Base-by-base conservation (phyloP, 1,140 invertebrate species). In the Muscidifurax raptorellus region DNA sequence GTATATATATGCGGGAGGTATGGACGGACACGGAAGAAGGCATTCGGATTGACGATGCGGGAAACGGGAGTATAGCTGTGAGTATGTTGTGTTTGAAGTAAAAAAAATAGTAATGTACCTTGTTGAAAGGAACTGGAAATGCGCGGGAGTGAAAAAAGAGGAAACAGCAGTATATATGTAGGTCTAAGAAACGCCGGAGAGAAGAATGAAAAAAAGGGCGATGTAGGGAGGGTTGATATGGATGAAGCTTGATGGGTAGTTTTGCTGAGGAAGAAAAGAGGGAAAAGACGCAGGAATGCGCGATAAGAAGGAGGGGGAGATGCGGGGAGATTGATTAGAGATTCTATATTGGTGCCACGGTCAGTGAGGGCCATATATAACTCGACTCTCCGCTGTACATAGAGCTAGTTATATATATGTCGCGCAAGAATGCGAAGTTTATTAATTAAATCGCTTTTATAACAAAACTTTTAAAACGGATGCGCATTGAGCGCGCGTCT, bases 261-360 rank as follows among this genome's bases (percentile, higher is more conserved):
- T 59, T n/a, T 59, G 18, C 18, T 6, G 52, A 59, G 52, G 6
- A n/a, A 22, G 52, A 59, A 59, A n/a, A 22, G 52, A 59, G 36
- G 22, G 22, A 59, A 59, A n/a, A n/a, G 9, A 59, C 6, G 6
- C 22, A n/a, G 52, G 52, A 59, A 59, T 59, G 52, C 52, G 67
- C 10, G 71, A 40, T 72, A 72, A 36, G 71, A 71, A 32, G 15
- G 18, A 25, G n/a, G 9, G 74, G 7, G n/a, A 25, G 40, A 47
- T n/a, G 25, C 22, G 32, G 32, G 27, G 30, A 76, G 74, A 76
- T 52, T 47, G 40, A 44, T 76, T 47, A 13, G n/a, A 76, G 74
- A 76, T 76, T 47, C n/a, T 25, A 28, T 76, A 47, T 76, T 76
- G 10, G 74, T 76, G 74, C 40, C 74, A 76, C 28, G 69, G 71